Evolutionary conservation across 2,113 vertebrate species (phyloP).

Genomic region (Gymnocephalus cernua): DNA sequence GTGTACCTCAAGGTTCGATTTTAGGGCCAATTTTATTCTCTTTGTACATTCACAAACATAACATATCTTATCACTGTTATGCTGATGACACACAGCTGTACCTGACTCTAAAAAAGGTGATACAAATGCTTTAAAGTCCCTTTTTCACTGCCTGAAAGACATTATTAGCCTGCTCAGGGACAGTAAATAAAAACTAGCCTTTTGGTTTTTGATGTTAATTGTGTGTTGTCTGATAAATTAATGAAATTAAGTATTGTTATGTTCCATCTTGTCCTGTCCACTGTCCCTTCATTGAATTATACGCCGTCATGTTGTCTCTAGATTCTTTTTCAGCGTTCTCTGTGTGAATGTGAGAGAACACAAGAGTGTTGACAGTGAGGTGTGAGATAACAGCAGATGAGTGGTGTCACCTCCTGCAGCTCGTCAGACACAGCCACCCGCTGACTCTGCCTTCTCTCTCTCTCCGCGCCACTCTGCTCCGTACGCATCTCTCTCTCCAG

Average conservation of each 20-base stretch:
- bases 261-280: not conserved
- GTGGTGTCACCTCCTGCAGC: slow-evolving; percentile 88
- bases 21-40: too few relatives aligned
- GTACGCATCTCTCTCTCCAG: slow-evolving; percentile 89
- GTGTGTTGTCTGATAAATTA: not conserved
- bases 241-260: not conserved
- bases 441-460: slow-evolving; percentile 84
- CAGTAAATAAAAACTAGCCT: not conserved
- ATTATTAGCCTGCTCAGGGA: not conserved
- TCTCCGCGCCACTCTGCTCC: slow-evolving; percentile 78
- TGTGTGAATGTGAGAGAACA: slow-evolving; percentile 3
- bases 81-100: too few relatives aligned
- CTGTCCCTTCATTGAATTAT: not conserved
- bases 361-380: slow-evolving; percentile 4
- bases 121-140: too few relatives aligned
- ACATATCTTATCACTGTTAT: too few relatives aligned
- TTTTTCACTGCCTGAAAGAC: too few relatives aligned
- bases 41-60: too few relatives aligned
- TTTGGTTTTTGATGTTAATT: not conserved
- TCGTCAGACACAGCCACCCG: slow-evolving; percentile 84
- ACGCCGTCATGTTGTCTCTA: not conserved
- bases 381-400: slow-evolving; percentile 29
- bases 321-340: not conserved
- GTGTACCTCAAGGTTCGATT: too few relatives aligned
- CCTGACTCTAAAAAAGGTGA: too few relatives aligned